Evolutionary conservation across 2,888 invertebrate species (phyloP).

Genomic region (Caenorhabditis sp.): DNA sequence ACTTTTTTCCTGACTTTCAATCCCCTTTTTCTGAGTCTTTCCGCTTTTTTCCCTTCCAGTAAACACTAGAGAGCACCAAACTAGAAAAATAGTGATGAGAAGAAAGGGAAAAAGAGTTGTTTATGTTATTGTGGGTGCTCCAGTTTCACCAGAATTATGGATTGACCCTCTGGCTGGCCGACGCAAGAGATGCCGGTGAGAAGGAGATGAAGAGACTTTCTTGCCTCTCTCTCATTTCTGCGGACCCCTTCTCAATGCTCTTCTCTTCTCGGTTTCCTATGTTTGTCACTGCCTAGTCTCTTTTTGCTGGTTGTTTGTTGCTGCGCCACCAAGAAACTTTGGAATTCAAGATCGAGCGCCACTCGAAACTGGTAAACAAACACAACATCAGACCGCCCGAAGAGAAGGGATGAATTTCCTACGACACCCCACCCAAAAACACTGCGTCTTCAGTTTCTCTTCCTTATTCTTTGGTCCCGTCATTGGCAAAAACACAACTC

Average conservation of each 20-base stretch:
- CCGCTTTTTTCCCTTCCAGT: constrained; percentile 33
- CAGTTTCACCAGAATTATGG: constrained; percentile 51
- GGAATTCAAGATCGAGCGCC: constrained; percentile 57
- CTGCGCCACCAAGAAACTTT: constrained; percentile 53
- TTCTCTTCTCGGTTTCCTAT: constrained; percentile 15
- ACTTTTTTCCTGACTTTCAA: constrained; percentile 51
- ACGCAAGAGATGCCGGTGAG: constrained; percentile 19
- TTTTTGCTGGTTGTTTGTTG: constrained; percentile 58
- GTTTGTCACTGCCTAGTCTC: constrained; percentile 39
- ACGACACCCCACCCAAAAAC: constrained; percentile 21
- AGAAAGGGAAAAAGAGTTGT: constrained; percentile 40
- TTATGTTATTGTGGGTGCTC: constrained; percentile 55
- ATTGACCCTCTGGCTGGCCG: constrained; percentile 24
- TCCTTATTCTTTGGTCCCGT: constrained; percentile 29
- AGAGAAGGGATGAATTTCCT: constrained; percentile 35
- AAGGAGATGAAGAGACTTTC: constrained; percentile 14
- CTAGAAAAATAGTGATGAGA: constrained; percentile 54
- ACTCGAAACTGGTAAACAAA: constrained; percentile 61
- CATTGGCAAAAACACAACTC: constrained; percentile 46
- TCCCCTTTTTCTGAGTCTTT: constrained; percentile 22
- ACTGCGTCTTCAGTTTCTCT: constrained; percentile 23
- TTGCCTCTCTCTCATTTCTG: constrained; percentile 24
- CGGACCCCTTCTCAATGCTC: constrained; percentile 9
- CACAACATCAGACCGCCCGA: constrained; percentile 52
- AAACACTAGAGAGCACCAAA: constrained; percentile 47